Base-by-base conservation (phyloP, 2,113 vertebrate species). In the Oryzias woworae region DNA sequence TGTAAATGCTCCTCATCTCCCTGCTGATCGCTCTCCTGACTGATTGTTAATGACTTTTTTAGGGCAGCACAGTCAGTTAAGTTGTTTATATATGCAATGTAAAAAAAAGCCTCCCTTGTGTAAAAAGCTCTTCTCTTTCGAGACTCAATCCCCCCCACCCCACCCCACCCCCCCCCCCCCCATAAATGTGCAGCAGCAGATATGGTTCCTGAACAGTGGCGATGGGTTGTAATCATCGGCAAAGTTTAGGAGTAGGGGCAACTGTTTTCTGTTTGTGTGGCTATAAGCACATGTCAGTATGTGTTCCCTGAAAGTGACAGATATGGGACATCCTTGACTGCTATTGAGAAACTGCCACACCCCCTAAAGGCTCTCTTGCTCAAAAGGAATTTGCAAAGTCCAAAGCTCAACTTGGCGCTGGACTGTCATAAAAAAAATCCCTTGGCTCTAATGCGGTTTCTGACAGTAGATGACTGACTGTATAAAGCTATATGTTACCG, bases 1-100 rank as follows among this genome's bases (percentile, higher is more conserved):
- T 80, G 71, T 82, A 80, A 86, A 85, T 47, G 71, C 73, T 87
- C 47, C 64, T 75, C 70, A 78, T 88, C 62, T 86, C 84, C 75
- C 73, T 36, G 56, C 78, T 81, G 82, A 87, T 84, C 62, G 52
- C 71, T 61, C 69, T 85, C 70, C 68, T 90, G 88, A 88, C 88
- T 92, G 90, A 91, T 91, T 86, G 73, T 83, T 89, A 87, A 90
- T 90, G 90, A 92, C 90, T 91, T 81, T 92, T 91, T 90, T 71
- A 90, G 91, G 91, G 64, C 90, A 88, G 64, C 90, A 88, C 80
- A 58, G 80, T 87, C 83, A 84, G 75, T 83, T 87, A 84, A 83
- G 66, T 82, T 90, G 81, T 90, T 91, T 89, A 91, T 91, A 90
- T 90, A 89, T 91, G 85, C 6, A 73, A 73, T 69, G 75, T 68